Evolutionary conservation across 2,888 invertebrate genomes (phyloP).

Genomic region (Cerastoderma edule): DNA sequence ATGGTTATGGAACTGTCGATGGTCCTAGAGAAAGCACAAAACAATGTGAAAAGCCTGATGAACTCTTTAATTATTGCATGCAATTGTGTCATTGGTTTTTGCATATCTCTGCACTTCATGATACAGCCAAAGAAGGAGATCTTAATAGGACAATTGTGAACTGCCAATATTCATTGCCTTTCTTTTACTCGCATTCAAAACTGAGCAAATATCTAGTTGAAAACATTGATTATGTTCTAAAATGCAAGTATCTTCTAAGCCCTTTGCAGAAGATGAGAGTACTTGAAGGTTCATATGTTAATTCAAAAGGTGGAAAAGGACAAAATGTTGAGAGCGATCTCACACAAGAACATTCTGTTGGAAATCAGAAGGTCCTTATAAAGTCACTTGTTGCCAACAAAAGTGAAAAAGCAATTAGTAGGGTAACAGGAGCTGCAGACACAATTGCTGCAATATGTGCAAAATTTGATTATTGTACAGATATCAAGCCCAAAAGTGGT

Average conservation of each 20-base stretch:
- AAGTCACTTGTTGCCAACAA: constrained; percentile 26
- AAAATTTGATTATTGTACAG: background rate
- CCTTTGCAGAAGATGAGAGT: constrained; percentile 38
- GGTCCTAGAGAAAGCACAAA: too few species aligned
- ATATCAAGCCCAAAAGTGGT: too few species aligned
- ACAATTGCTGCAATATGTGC: background rate
- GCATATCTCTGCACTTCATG: constrained; percentile 39
- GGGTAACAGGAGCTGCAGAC: constrained; percentile 40
- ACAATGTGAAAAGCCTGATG: too few species aligned
- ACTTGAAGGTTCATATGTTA: constrained; percentile 45
- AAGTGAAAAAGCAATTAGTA: constrained; percentile 30
- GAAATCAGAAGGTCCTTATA: constrained; percentile 10
- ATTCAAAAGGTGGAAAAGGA: constrained; percentile 37
- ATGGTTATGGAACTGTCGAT: too few species aligned
- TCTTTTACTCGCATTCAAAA: constrained; percentile 41
- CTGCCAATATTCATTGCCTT: constrained; percentile 28
- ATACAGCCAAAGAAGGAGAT: constrained; percentile 50
- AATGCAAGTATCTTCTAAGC: constrained; percentile 25
- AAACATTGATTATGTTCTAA: background rate
- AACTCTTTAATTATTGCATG: constrained; percentile 25
- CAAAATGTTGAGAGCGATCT: constrained; percentile 45
- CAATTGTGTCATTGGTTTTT: constrained; percentile 37
- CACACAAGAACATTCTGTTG: constrained; percentile 36
- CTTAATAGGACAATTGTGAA: constrained; percentile 5
- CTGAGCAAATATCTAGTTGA: background rate